Conservation (phyloP, 2,888 invertebrate species). For the Matsumyia berberina region DNA sequence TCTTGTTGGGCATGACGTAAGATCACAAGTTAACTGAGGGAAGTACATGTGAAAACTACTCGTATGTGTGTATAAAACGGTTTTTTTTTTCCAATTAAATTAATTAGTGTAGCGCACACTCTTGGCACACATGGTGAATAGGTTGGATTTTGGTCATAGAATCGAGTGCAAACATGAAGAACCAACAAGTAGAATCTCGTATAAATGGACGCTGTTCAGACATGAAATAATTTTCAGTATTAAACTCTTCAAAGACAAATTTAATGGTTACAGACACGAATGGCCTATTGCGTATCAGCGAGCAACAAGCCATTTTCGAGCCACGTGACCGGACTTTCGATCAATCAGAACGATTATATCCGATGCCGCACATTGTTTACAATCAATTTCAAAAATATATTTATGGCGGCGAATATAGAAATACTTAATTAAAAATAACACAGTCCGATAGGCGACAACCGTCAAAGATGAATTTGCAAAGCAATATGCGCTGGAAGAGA, state of each 20-base stretch:
- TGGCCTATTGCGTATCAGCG: background rate
- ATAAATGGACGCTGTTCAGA: no score
- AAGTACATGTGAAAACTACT: background rate
- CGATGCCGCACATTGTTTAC: background rate
- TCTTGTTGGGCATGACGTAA: conserved; percentile 14
- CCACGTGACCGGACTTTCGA: background rate
- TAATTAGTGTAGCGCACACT: conserved; percentile 37
- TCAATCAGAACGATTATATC: background rate
- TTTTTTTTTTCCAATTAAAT: conserved; percentile 38
- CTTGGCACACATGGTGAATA: conserved; percentile 1
- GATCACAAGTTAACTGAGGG: conserved; percentile 10
- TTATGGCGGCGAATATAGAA: background rate
- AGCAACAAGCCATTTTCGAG: conserved; percentile 1
- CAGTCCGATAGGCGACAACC: no score
- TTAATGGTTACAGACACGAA: background rate
- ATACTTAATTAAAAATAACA: background rate
- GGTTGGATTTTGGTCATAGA: no score
- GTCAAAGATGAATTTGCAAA: no score
- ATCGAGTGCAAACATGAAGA: background rate
- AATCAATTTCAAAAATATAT: background rate
- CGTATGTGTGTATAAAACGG: background rate
- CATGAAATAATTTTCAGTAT: no score
- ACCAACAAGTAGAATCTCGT: background rate
- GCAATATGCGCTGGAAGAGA: no score
- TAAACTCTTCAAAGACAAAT: no score